Evolutionary conservation across 1,140 invertebrate species (phyloP), one percentile per base, ranked within the genome.

Genomic region (Metaphire vulgaris): DNA sequence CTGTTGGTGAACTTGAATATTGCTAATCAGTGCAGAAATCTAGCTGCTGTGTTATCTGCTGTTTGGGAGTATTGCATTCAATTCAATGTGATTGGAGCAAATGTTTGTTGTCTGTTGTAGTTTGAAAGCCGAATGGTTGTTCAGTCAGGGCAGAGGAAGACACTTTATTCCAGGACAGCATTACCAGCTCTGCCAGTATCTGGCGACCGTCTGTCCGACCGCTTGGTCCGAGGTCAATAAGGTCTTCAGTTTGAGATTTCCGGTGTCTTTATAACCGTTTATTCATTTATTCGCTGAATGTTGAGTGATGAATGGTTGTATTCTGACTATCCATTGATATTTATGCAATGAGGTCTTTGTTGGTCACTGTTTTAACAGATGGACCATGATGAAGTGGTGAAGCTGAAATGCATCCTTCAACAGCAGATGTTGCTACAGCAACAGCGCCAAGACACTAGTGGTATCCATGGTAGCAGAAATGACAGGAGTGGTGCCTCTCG

Each of bases 91-190:
- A n/a, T n/a, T n/a, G n/a, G n/a, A n/a, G n/a, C n/a, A n/a, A n/a
- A n/a, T n/a, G n/a, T n/a, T n/a, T 79, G 64, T 78, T 72, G 73
- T 76, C 80, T 79, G 65, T 79, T 87, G 69, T 85, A 95, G 94
- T 84, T 89, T 96, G 76, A 93, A 94, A 88, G 94, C 93, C n/a
- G 94, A 96, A 84, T 96, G 94, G 94, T 86, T 97, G 68, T 96
- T 95, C 85, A 95, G 93, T 79, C 94, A 96, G 88, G 94, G 94
- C 30, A 90, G 92, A 82, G 94, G 94, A 16, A 89, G 93, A 76
- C 91, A 94, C 84, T 96, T 92, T 87, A 90, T 91, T 69, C 87
- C 91, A 32, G 94, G 94, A 1, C 92, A 97, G 83, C 94, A 97
- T 80, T 83, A 88, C 16, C 89, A 91, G 74, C 83, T 95, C n/a